These are phyloP conservation scores for Porites lutea DNA, from an alignment of 64 coral and sea anemone species.

Conservation along the genomic window DNA sequence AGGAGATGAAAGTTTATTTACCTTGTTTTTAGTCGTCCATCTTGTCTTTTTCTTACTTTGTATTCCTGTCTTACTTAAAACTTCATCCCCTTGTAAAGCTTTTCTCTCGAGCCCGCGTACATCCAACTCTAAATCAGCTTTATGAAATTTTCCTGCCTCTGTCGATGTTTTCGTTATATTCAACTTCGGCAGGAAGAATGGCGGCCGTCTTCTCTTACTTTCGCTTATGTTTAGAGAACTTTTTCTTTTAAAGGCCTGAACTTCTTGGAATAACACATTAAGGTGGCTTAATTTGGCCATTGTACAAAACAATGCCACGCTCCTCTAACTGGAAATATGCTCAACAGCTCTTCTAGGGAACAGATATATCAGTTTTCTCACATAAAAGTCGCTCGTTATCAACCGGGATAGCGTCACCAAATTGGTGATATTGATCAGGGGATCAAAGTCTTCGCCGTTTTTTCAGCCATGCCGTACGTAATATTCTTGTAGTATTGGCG, in stretches of 20 bases:
- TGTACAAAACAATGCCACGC: neutral
- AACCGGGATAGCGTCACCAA: neutral
- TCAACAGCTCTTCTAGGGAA: no score
- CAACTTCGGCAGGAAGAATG: constrained; percentile 16
- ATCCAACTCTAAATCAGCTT: neutral
- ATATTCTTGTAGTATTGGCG: no score
- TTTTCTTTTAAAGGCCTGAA: neutral
- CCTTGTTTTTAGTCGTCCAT: neutral
- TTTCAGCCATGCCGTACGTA: no score
- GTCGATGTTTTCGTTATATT: neutral
- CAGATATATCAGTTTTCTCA: no score
- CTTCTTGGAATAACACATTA: constrained; percentile 10
- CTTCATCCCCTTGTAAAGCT: neutral
- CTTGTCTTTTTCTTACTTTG: neutral
- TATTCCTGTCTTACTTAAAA: neutral
- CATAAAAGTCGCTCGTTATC: no score
- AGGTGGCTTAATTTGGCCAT: constrained; percentile 34
- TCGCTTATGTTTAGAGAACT: neutral
- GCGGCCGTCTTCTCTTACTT: neutral
- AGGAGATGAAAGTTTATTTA: constrained; percentile 4
- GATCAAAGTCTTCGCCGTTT: neutral
- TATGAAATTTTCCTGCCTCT: neutral
- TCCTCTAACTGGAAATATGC: no score
- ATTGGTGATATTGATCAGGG: neutral
- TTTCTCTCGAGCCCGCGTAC: constrained; percentile 1